phyloP scores from a whole-genome alignment of 2,113 vertebrate species.

The Lathamus discolor region DNA sequence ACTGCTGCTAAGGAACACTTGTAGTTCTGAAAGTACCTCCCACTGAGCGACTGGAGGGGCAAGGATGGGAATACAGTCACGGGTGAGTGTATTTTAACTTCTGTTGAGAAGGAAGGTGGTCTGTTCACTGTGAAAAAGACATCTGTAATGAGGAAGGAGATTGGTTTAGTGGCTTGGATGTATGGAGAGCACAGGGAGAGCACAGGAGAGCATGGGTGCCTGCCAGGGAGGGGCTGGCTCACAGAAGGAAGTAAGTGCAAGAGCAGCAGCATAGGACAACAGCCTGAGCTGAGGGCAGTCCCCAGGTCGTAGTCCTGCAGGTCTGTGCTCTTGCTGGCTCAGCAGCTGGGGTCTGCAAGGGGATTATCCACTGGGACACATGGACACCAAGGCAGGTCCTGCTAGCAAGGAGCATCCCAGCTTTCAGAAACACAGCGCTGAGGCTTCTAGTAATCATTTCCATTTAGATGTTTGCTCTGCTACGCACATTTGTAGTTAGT shows the following conservation, averaged over 20 bases:
- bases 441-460: background rate
- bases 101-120: background rate
- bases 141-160: background rate
- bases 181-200: background rate
- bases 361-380: background rate
- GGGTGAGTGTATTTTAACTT: background rate
- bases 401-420: background rate
- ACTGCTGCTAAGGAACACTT: background rate
- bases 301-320: background rate
- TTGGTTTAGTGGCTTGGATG: background rate
- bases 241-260: background rate
- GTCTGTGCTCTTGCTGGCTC: background rate
- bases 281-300: background rate
- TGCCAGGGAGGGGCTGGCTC: background rate
- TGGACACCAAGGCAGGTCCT: background rate
- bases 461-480: background rate
- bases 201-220: fast-evolving
- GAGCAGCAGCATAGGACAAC: background rate
- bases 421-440: background rate
- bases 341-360: background rate
- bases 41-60: fast-evolving
- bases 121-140: background rate
- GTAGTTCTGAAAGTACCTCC: background rate
- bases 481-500: background rate
- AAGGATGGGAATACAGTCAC: fast-evolving